These are phyloP conservation scores for Artemia sinica DNA, from an alignment of 2,888 invertebrate species.

Conservation along the genomic window DNA sequence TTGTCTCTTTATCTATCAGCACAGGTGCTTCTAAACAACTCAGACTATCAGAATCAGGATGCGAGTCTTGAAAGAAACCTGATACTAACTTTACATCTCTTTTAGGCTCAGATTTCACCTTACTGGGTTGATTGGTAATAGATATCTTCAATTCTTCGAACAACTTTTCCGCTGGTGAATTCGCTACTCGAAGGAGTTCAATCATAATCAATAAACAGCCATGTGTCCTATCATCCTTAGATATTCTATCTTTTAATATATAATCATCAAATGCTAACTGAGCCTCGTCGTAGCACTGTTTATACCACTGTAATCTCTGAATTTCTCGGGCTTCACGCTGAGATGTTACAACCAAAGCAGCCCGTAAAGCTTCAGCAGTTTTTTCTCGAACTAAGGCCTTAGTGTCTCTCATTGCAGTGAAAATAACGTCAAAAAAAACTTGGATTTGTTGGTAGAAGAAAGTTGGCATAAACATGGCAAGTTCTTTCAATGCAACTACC, in stretches of 20 bases:
- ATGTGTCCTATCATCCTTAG: conserved; percentile 75
- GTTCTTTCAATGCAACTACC: conserved; percentile 69
- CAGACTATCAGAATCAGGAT: neutral
- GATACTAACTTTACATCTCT: neutral
- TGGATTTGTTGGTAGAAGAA: conserved; percentile 91
- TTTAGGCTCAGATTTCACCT: neutral
- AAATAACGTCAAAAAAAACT: conserved; percentile 80
- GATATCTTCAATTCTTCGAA: conserved; percentile 50
- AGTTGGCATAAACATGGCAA: conserved; percentile 87
- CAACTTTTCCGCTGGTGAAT: conserved; percentile 65
- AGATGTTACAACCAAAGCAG: conserved; percentile 81
- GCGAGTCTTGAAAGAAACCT: neutral
- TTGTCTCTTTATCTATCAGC: conserved; percentile 17
- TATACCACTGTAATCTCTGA: conserved; percentile 69
- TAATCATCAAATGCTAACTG: conserved; percentile 55
- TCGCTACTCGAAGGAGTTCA: conserved; percentile 76
- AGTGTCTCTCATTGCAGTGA: conserved; percentile 74
- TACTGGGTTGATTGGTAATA: conserved; percentile 17
- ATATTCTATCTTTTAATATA: conserved; percentile 49
- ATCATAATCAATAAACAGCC: conserved; percentile 81
- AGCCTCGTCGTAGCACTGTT: conserved; percentile 80
- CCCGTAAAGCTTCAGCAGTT: conserved; percentile 81
- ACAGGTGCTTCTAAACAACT: neutral
- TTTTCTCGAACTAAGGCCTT: conserved; percentile 79
- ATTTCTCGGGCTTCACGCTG: conserved; percentile 87